phyloP scores from a whole-genome alignment of 2,888 invertebrate genomes.

The Lapara coniferarum region DNA sequence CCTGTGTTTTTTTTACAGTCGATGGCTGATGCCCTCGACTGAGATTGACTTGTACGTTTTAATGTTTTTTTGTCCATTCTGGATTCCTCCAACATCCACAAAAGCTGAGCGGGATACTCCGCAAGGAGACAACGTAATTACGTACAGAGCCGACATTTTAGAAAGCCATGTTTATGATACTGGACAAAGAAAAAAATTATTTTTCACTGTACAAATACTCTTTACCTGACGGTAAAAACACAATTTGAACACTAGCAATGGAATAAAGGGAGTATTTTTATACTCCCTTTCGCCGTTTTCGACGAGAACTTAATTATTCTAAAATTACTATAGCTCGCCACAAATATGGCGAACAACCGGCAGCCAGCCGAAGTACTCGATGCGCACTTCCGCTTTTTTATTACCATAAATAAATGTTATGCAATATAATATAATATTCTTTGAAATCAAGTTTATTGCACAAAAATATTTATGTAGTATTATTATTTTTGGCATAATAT shows the following conservation, averaged over 20 bases:
- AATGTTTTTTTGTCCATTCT: slow-evolving; percentile 91
- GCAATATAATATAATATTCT: slow-evolving; percentile 7
- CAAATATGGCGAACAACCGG: slow-evolving; percentile 88
- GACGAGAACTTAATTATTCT: slow-evolving; percentile 83
- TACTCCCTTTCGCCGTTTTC: slow-evolving; percentile 87
- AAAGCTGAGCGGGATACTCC: slow-evolving; percentile 85
- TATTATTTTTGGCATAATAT: slow-evolving; percentile 44
- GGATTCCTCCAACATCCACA: slow-evolving; percentile 83
- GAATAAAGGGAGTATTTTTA: slow-evolving; percentile 82
- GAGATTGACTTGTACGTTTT: slow-evolving; percentile 86
- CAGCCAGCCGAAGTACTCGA: slow-evolving; percentile 65
- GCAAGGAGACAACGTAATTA: slow-evolving; percentile 88
- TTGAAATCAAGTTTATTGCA: not conserved
- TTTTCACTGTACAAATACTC: slow-evolving; percentile 51
- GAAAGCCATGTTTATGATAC: slow-evolving; percentile 89
- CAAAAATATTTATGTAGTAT: slow-evolving; percentile 4
- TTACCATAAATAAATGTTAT: slow-evolving; percentile 34
- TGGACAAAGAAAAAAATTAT: slow-evolving; percentile 81
- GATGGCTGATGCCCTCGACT: slow-evolving; percentile 87
- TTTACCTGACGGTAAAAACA: slow-evolving; percentile 68
- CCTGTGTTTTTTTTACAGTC: slow-evolving; percentile 90
- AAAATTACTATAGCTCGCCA: slow-evolving; percentile 83
- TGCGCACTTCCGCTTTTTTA: slow-evolving; percentile 72
- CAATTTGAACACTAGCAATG: slow-evolving; percentile 58
- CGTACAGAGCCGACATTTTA: slow-evolving; percentile 90